Evolutionary conservation across 1,140 invertebrate species (phyloP).

Genomic region (Calycopis cecrops): DNA sequence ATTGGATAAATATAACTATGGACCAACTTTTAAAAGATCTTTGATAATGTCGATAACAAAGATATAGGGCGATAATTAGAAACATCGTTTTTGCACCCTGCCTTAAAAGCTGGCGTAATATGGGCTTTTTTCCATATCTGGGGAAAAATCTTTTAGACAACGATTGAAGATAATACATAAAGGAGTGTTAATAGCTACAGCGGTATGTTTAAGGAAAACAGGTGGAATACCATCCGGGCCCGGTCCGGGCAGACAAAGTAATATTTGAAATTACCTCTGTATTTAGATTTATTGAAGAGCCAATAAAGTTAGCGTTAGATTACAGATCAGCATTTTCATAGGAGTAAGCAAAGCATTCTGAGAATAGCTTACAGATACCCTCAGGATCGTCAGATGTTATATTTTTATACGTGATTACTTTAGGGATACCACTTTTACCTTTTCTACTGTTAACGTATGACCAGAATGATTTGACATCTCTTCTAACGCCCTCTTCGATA

Average conservation of each 20-base stretch:
- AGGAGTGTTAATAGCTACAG: neutral
- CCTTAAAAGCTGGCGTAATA: constrained; percentile 14
- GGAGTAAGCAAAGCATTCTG: constrained; percentile 10
- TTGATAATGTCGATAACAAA: constrained; percentile 16
- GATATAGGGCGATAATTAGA: constrained; percentile 18
- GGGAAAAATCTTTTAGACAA: constrained; percentile 14
- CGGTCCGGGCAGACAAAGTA: neutral
- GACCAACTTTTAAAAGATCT: constrained; percentile 19
- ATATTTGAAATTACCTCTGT: neutral
- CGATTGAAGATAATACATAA: constrained; percentile 1
- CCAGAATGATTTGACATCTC: constrained; percentile 7
- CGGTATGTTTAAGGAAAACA: neutral
- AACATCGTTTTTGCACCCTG: constrained; percentile 11
- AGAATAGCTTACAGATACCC: constrained; percentile 9
- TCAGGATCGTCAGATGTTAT: constrained; percentile 1
- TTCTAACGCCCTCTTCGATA: neutral
- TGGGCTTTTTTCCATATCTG: constrained; percentile 17
- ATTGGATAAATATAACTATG: constrained; percentile 19
- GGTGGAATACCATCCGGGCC: constrained; percentile 1
- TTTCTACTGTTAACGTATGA: neutral
- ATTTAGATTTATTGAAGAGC: neutral
- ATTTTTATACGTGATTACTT: constrained; percentile 3
- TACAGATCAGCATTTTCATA: constrained; percentile 2
- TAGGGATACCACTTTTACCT: too few species aligned
- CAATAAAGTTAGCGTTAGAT: neutral